Conservation (phyloP, 2,113 vertebrate species). For the Mus pahari region DNA sequence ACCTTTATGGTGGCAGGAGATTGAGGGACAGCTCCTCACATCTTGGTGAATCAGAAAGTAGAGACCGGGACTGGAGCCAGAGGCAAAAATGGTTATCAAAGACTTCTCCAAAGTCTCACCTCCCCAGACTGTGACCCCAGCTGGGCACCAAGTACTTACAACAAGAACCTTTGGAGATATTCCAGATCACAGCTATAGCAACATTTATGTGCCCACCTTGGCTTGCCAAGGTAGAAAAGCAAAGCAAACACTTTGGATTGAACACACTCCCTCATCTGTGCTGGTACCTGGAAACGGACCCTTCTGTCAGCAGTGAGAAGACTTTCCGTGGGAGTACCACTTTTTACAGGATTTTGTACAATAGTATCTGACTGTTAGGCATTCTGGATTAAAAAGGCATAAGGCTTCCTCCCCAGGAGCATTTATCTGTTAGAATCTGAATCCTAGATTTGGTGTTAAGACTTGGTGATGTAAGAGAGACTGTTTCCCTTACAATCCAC, state of each 20-base stretch:
- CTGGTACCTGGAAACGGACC: neutral
- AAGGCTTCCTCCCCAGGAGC: neutral
- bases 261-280: neutral
- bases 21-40: no score
- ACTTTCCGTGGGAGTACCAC: neutral
- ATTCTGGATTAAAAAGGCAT: constrained; percentile 45
- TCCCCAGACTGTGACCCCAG: neutral
- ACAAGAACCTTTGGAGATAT: neutral
- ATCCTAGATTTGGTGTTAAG: constrained; percentile 28
- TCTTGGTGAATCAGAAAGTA: neutral
- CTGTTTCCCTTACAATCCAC: neutral
- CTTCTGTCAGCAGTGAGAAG: neutral
- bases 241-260: neutral
- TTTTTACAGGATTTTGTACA: constrained; percentile 54
- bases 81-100: neutral
- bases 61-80: neutral
- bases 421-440: neutral
- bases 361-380: neutral
- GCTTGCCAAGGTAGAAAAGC: neutral
- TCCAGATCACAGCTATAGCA: neutral
- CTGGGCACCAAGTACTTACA: neutral
- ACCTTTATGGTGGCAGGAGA: no score
- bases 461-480: constrained; percentile 20
- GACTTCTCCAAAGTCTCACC: no score
- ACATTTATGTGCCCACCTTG: neutral